Evolutionary conservation across 2,888 invertebrate species (phyloP).

Genomic region (Chydorus sphaericus): DNA sequence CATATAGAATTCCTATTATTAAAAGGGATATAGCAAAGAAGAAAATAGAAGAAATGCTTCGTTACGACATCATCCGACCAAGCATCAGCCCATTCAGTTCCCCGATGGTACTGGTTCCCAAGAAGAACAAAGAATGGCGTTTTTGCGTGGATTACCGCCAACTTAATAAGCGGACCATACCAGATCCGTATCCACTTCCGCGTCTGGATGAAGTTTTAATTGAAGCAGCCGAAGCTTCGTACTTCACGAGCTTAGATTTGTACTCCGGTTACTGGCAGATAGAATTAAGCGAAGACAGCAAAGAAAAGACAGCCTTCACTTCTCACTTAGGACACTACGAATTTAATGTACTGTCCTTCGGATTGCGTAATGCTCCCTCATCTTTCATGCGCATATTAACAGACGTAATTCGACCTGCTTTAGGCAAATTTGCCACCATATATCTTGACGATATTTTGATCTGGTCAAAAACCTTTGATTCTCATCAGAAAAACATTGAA

Average conservation of each 20-base stretch:
- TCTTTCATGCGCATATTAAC: constrained; percentile 16
- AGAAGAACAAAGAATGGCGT: background rate
- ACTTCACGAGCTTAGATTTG: constrained; percentile 15
- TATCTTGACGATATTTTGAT: constrained; percentile 18
- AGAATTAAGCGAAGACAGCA: background rate
- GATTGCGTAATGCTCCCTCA: constrained; percentile 16
- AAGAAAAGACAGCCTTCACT: constrained; percentile 16
- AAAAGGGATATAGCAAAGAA: no score
- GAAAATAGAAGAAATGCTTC: background rate
- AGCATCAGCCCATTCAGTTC: background rate
- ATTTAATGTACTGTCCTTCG: constrained; percentile 15
- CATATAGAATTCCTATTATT: background rate
- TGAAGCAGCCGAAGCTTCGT: constrained; percentile 1
- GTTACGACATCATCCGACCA: background rate
- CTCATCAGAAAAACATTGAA: constrained; percentile 13
- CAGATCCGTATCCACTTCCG: constrained; percentile 9
- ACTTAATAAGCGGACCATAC: constrained; percentile 8
- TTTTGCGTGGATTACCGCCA: constrained; percentile 13
- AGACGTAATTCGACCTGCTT: constrained; percentile 8
- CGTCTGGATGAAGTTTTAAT: constrained; percentile 12
- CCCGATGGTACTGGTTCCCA: background rate
- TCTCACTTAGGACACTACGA: constrained; percentile 16
- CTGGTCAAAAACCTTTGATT: constrained; percentile 12
- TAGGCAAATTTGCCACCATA: constrained; percentile 4
- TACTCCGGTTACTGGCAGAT: constrained; percentile 15